Conservation (phyloP, 2,888 invertebrate genomes). For the Anthophora plumipes region DNA sequence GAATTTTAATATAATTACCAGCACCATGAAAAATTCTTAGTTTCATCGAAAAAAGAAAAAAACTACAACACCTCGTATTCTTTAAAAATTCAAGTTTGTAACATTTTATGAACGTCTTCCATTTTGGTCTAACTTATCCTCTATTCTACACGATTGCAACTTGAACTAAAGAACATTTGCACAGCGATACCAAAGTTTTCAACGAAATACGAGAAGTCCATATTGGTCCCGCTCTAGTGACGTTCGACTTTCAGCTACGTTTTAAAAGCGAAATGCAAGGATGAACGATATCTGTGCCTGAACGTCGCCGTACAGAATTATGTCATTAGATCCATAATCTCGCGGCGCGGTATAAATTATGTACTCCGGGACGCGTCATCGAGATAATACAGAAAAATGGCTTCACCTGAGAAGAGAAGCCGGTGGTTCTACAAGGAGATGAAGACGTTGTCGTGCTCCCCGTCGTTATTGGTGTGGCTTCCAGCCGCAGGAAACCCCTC, state of each 20-base stretch:
- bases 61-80: too few species aligned
- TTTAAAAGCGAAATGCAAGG: background rate
- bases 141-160: too few species aligned
- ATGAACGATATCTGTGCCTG: conserved; percentile 1
- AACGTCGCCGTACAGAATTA: conserved; percentile 69
- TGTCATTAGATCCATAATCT: conserved; percentile 76
- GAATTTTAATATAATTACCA: too few species aligned
- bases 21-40: too few species aligned
- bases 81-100: too few species aligned
- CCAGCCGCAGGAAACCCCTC: conserved; percentile 42
- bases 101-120: too few species aligned
- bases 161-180: too few species aligned
- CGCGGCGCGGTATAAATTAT: conserved; percentile 76
- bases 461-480: conserved; percentile 62
- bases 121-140: too few species aligned
- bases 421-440: conserved; percentile 61
- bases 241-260: background rate
- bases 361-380: conserved; percentile 76
- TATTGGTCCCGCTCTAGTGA: background rate
- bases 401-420: conserved; percentile 77
- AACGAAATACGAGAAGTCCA: too few species aligned
- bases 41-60: too few species aligned
- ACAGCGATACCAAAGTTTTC: too few species aligned
- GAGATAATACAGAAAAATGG: conserved; percentile 82
- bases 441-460: conserved; percentile 76